Base-by-base conservation (phyloP, 2,888 invertebrate species). In the Caenorhabditis sp. region DNA sequence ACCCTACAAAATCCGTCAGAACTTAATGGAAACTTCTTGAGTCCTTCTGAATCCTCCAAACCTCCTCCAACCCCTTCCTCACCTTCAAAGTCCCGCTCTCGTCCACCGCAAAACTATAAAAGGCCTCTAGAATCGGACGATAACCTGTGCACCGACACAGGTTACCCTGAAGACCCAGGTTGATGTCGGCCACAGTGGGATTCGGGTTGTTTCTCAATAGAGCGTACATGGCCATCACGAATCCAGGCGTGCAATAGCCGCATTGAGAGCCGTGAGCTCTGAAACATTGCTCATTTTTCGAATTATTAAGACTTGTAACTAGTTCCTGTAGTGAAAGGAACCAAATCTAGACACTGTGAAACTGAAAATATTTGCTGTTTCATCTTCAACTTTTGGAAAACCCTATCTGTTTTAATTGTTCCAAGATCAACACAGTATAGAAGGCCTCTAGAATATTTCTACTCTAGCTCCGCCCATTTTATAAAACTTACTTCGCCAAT, bases 201-300 rank as follows among this genome's bases (percentile, higher is more conserved):
- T 94, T 94, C 0, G 94, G 94, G 54, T 94, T 94, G 88, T 94
- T 95, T 90, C 97, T 94, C 0, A 97, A 93, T 54, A 97, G 93
- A 0, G 96, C 94, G 91, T 97, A 97, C 96, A 97, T 96, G 0
- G 97, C 97, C 97, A 98, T 98, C 0, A 98, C 96, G 84, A 98
- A 96, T 35, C 97, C 97, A 0, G 97, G 97, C 0, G 97, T 97
- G 90, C 97, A 97, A 92, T 96, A 97, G 0, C 97, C 97, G 92
- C 97, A 97, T 93, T 97, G 97, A 0, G 97, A 96, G 0, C 97
- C 97, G 91, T 97, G 97, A 0, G 96, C 94, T 81, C 91, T 91
- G 74, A 54, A 82, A 70, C n/a, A n/a, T n/a, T n/a, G n/a, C 70
- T 41, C 7, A 31, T 31, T 31, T 31, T 31, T 6, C 4, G 31